A percentile compares a stretch with the other conserved stretches of the same genome.
Evolutionary conservation across 2,888 invertebrate genomes (phyloP).

Genomic region (Pachydiplax longipennis): DNA sequence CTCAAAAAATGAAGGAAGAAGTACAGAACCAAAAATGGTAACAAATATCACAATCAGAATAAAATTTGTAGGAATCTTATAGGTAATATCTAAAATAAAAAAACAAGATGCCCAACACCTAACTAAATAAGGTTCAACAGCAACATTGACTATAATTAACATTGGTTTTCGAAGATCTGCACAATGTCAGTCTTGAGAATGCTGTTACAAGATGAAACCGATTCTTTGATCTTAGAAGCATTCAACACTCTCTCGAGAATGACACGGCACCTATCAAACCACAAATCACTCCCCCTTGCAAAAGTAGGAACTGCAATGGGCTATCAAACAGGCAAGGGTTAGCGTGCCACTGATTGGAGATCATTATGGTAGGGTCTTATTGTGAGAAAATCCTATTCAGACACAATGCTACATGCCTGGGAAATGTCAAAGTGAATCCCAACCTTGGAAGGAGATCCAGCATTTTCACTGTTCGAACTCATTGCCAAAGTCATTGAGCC

Average conservation of each 20-base stretch:
- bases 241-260: neutral
- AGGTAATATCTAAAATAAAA: slow-evolving; percentile 1
- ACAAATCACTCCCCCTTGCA: slow-evolving; percentile 19
- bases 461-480: neutral
- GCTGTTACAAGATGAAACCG: neutral
- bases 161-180: slow-evolving; percentile 6
- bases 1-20: neutral
- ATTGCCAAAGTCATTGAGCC: neutral
- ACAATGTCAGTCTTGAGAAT: neutral
- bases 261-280: neutral
- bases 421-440: neutral
- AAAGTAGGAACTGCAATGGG: slow-evolving; percentile 35
- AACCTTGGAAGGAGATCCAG: neutral
- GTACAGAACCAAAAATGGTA: slow-evolving; percentile 31
- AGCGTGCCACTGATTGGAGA: neutral
- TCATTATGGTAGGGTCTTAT: neutral
- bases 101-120: slow-evolving; percentile 42
- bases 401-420: neutral
- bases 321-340: slow-evolving; percentile 1
- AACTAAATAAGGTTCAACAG: slow-evolving; percentile 37
- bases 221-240: neutral
- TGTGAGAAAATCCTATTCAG: neutral
- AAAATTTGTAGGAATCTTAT: neutral
- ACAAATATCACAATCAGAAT: slow-evolving; percentile 35
- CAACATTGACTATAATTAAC: slow-evolving; percentile 36